phyloP scores from a whole-genome alignment of 2,113 vertebrate genomes.

The Pantherophis guttatus region DNA sequence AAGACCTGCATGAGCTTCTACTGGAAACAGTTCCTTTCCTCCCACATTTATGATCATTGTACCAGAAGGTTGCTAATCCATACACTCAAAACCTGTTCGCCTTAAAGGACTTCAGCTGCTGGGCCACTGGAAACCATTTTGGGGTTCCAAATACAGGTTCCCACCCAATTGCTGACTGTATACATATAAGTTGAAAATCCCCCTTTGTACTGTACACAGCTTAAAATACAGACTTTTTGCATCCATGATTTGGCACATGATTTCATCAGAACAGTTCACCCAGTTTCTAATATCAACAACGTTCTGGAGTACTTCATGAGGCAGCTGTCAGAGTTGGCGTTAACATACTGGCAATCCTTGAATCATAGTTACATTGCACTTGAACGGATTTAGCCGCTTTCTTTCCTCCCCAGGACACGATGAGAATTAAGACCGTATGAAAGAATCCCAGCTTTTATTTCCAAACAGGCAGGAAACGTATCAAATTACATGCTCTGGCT shows the following conservation, averaged over 20 bases:
- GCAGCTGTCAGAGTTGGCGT: slow-evolving; percentile 21
- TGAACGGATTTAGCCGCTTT: background rate
- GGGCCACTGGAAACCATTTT: background rate
- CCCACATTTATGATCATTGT: background rate
- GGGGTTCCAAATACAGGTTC: background rate
- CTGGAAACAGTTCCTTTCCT: background rate
- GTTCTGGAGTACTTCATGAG: background rate
- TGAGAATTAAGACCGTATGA: background rate
- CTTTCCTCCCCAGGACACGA: background rate
- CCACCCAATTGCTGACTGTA: background rate
- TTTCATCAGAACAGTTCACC: background rate
- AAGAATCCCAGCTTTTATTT: background rate
- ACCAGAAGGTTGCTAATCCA: background rate
- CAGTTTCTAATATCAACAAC: slow-evolving; percentile 7
- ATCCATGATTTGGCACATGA: background rate
- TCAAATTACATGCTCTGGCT: background rate
- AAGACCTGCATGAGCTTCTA: background rate
- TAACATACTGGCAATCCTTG: background rate
- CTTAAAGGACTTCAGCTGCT: background rate
- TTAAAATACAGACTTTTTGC: background rate
- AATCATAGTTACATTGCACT: background rate
- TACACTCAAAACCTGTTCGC: background rate
- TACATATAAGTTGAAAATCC: background rate
- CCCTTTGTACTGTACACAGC: background rate
- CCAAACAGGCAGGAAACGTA: background rate